Evolutionary conservation across 2,888 invertebrate genomes (phyloP).

Genomic region (Strigamia maritima): DNA sequence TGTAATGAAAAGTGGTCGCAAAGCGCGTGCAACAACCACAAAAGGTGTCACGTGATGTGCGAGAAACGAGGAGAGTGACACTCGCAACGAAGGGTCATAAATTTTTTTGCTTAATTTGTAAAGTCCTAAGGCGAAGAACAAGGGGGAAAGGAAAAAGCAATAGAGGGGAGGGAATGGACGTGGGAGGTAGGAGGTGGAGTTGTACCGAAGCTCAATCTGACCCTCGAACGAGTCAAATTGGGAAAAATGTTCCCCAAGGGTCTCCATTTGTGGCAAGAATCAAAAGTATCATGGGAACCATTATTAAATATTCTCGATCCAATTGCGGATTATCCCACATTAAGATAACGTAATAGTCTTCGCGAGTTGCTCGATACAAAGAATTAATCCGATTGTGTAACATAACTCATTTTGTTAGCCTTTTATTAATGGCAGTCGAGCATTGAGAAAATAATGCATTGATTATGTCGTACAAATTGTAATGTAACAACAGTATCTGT

Average conservation of each 20-base stretch:
- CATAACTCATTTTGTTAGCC: neutral
- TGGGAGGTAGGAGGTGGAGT: neutral
- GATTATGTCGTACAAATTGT: neutral
- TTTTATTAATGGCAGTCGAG: neutral
- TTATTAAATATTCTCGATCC: neutral
- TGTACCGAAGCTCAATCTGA: neutral
- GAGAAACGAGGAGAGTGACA: conserved; percentile 2
- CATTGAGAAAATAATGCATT: neutral
- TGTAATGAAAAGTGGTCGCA: conserved; percentile 16
- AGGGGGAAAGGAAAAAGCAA: neutral
- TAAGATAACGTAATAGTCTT: neutral
- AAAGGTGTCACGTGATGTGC: conserved; percentile 18
- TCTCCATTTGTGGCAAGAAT: neutral
- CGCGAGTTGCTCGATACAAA: neutral
- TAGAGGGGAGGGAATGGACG: neutral
- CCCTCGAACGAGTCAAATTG: conserved; percentile 12
- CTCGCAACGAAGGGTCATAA: neutral
- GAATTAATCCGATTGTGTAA: neutral
- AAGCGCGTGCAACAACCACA: neutral
- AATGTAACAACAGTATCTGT: neutral
- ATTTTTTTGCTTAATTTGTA: conserved; percentile 19
- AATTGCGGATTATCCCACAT: neutral
- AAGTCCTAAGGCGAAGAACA: conserved; percentile 1
- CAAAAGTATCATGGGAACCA: conserved; percentile 5
- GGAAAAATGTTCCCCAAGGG: neutral